A percentile compares a stretch with the other conserved stretches of the same genome.
These are phyloP conservation scores for Eumerus sabulonum DNA, from an alignment of 2,888 invertebrate species.

Conservation along the genomic window DNA sequence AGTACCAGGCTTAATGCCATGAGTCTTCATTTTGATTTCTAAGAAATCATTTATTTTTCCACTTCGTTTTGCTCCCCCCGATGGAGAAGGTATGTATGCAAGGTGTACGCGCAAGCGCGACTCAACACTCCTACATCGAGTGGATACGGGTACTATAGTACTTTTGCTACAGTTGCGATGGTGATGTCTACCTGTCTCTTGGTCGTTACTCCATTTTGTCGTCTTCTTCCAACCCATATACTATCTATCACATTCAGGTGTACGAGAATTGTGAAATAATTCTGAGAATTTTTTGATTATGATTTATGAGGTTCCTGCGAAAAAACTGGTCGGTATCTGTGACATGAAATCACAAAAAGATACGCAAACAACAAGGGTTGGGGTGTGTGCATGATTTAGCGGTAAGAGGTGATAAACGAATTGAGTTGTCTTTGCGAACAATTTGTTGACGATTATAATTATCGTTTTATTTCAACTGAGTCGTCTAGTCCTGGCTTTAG, in stretches of 20 bases:
- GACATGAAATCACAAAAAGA: constrained; percentile 42
- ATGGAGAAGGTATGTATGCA: constrained; percentile 4
- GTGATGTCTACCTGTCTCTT: constrained; percentile 51
- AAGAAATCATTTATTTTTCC: constrained; percentile 49
- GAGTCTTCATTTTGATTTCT: constrained; percentile 65
- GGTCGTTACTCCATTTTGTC: neutral
- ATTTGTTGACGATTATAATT: constrained; percentile 32
- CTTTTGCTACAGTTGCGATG: neutral
- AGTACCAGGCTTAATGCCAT: constrained; percentile 54
- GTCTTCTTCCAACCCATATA: constrained; percentile 22
- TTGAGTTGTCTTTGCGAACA: constrained; percentile 20
- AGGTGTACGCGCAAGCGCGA: constrained; percentile 56
- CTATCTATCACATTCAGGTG: constrained; percentile 50
- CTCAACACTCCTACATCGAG: neutral
- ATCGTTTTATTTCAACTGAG: neutral
- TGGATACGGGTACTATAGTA: no score
- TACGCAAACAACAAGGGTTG: neutral
- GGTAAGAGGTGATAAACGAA: constrained; percentile 8
- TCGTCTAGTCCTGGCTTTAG: constrained; percentile 10
- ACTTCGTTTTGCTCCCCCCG: neutral
- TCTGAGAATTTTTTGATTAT: constrained; percentile 66
- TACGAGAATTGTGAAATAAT: constrained; percentile 60
- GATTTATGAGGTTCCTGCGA: constrained; percentile 67
- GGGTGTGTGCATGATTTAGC: no score
- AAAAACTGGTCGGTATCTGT: constrained; percentile 62